phyloP scores from a whole-genome alignment of 2,888 invertebrate genomes.

The Apocheima hispidaria region DNA sequence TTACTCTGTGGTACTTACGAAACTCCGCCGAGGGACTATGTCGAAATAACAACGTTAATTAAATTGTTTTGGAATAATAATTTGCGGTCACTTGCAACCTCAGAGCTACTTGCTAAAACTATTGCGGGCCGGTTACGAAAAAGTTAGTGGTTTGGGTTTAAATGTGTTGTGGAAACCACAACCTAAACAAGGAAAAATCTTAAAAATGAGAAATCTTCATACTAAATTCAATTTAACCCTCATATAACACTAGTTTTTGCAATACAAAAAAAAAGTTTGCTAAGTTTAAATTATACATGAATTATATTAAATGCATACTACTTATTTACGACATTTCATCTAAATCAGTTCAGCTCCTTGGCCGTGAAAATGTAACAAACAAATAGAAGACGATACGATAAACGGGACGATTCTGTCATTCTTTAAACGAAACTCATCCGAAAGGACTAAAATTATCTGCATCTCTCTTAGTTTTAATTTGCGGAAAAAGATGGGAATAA shows the following conservation, averaged over 20 bases:
- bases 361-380: neutral
- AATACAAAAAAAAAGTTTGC: no score
- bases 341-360: neutral
- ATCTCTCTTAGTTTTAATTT: no score
- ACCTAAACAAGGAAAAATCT: neutral
- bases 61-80: slow-evolving; percentile 42
- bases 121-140: slow-evolving; percentile 29
- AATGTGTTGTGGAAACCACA: slow-evolving; percentile 12
- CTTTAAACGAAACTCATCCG: no score
- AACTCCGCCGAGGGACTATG: slow-evolving; percentile 52
- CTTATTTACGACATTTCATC: neutral
- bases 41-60: slow-evolving; percentile 67
- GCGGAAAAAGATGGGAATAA: no score
- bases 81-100: slow-evolving; percentile 39
- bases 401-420: no score
- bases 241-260: no score
- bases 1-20: slow-evolving; percentile 57
- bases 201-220: neutral
- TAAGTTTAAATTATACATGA: no score
- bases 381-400: neutral
- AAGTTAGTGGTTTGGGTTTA: slow-evolving; percentile 24
- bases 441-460: no score
- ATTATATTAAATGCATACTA: neutral
- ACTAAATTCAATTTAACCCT: neutral
- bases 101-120: slow-evolving; percentile 28